phyloP scores from a whole-genome alignment of 2,113 vertebrate genomes.

The Brienomyrus longianalis region DNA sequence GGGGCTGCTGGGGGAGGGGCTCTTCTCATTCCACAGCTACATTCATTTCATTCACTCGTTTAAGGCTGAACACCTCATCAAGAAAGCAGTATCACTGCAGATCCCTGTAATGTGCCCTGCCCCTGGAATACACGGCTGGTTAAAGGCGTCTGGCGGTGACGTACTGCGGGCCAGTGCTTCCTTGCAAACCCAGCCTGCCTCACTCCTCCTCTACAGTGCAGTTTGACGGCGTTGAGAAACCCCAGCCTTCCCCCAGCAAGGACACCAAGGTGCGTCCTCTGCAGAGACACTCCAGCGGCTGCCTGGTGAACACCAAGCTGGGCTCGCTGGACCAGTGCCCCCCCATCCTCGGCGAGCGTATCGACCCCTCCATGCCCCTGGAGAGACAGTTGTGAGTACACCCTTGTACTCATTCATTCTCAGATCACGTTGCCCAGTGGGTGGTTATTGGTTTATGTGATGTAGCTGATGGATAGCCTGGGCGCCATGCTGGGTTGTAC shows the following conservation, averaged over 20 bases:
- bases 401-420: background rate
- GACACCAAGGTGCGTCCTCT: conserved; percentile 75
- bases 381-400: conserved; percentile 93
- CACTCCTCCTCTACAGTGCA: conserved; percentile 63
- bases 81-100: background rate
- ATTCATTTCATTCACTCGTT: background rate
- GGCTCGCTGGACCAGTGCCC: conserved; percentile 67
- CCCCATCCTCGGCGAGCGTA: conserved; percentile 76
- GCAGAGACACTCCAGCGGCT: conserved; percentile 72
- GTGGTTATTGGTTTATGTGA: background rate
- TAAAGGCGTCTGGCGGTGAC: background rate
- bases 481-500: background rate
- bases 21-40: background rate
- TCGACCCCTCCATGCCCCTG: conserved; percentile 82
- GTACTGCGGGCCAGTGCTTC: background rate
- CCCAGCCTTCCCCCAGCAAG: conserved; percentile 73
- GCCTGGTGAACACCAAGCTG: conserved; percentile 76
- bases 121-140: background rate
- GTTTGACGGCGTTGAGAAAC: conserved; percentile 74
- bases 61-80: background rate
- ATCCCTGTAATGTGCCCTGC: background rate
- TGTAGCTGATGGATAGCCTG: background rate
- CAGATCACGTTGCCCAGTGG: background rate
- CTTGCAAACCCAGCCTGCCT: background rate
- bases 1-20: background rate